Evolutionary conservation across 2,797 vertebrate species (phyloP), one percentile per base, ranked within the genome.

Genomic region (Balearica regulorum): DNA sequence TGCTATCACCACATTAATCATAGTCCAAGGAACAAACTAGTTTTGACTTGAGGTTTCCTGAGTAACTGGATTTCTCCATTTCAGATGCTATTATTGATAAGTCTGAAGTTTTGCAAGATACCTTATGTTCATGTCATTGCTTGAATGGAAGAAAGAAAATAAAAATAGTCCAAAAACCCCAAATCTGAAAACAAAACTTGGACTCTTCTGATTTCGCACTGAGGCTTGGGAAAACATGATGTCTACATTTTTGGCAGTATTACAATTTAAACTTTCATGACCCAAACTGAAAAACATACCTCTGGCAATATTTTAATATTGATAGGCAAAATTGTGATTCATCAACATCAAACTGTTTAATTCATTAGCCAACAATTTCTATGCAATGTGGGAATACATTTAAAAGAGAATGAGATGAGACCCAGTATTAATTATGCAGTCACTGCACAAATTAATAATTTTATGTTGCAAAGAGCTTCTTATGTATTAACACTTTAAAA

Each of bases 241-340:
- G 65, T 60, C 89, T 93, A 18, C 17, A 7, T 72, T 85, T 94
- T n/a, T 96, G 83, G 68, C 71, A 77, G 58, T 35, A 33, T 73
- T 64, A 35, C 39, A 39, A 14, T 80, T 93, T 57, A 95, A 93
- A 89, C 88, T 89, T 95, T 87, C 81, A 87, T 83, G 86, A 89
- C 93, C 93, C 86, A 90, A 93, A 77, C 60, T 87, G 77, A 53
- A 96, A 89, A 96, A 84, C 68, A 54, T 89, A 96, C 95, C 94
- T 94, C 94, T 96, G 93, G 96, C 93, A 87, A 33, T 95, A 54
- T 90, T 96, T 96, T 95, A 96, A 97, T 97, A 96, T 96, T 97
- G 95, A 96, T 96, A 90, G 88, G 89, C 71, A 94, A 96, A 95
- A 94, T 84, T 92, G 93, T 95, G 95, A 97, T 96, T 97, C 92